These are phyloP conservation scores for Cryptocheilus praepositus DNA, from an alignment of 2,888 invertebrate genomes.

Conservation along the genomic window DNA sequence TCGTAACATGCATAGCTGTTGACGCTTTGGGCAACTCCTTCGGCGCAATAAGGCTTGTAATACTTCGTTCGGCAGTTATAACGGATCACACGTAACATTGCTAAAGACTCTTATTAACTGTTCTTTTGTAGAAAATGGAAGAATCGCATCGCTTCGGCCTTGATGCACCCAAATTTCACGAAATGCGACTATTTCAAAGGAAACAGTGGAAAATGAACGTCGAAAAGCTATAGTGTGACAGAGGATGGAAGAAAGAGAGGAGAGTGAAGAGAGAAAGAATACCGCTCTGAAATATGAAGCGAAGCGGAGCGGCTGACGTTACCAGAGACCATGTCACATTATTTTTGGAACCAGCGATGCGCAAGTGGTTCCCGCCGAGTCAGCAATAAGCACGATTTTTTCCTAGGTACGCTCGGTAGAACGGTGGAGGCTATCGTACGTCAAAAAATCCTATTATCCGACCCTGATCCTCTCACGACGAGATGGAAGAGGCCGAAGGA, in stretches of 20 bases:
- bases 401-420: conserved; percentile 41
- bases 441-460: conserved; percentile 61
- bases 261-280: neutral
- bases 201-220: too few relatives aligned
- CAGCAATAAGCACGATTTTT: conserved; percentile 65
- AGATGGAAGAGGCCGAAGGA: conserved; percentile 49
- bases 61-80: neutral
- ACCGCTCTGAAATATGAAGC: conserved; percentile 60
- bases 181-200: neutral
- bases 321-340: conserved; percentile 66
- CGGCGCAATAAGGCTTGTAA: neutral
- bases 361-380: conserved; percentile 56
- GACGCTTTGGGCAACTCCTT: neutral
- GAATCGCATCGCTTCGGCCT: neutral
- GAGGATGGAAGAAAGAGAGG: neutral
- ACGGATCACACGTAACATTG: too few relatives aligned
- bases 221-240: too few relatives aligned
- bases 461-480: conserved; percentile 52
- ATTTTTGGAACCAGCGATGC: conserved; percentile 68
- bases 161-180: neutral
- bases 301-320: conserved; percentile 63
- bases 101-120: too few relatives aligned
- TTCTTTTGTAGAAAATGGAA: too few relatives aligned
- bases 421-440: conserved; percentile 43
- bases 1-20: neutral